These are phyloP conservation scores for Poecilia latipinna DNA, from an alignment of 2,113 vertebrate species.

Conservation along the genomic window DNA sequence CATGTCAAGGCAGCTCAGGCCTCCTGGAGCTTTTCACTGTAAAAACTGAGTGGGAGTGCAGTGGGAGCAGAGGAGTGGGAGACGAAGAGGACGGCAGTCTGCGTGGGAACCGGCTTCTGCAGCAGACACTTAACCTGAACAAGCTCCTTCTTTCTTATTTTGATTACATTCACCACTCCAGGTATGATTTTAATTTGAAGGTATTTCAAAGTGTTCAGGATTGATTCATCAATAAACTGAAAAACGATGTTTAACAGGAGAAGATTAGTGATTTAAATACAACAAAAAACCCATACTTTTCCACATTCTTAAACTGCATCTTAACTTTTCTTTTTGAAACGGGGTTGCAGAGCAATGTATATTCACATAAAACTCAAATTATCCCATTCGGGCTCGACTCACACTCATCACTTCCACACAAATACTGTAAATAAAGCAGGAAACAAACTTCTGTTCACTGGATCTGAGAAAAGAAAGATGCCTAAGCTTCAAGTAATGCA, in stretches of 20 bases:
- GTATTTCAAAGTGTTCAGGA: neutral
- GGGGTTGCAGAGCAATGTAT: neutral
- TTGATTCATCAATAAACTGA: neutral
- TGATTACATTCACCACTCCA: neutral
- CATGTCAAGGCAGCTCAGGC: neutral
- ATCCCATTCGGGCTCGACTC: neutral
- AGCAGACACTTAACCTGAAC: neutral
- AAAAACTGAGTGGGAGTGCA: constrained; percentile 5
- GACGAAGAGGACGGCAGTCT: constrained; percentile 20
- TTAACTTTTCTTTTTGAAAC: neutral
- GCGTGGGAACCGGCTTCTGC: constrained; percentile 11
- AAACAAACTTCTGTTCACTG: no score
- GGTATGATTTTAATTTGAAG: neutral
- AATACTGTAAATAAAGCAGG: no score
- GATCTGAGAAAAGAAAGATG: no score
- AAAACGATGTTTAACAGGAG: neutral
- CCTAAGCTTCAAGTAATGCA: no score
- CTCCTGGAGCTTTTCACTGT: neutral
- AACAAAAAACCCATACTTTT: neutral
- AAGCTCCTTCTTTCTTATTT: neutral
- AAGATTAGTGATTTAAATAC: no score
- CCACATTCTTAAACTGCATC: neutral
- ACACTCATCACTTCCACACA: no score
- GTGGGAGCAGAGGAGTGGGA: constrained; percentile 30
- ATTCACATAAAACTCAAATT: neutral